Evolutionary conservation across 37 sponge, comb jelly and placozoan species (phyloP), one percentile per base, ranked within the genome.

Genomic region (Hormiphora californensis): DNA sequence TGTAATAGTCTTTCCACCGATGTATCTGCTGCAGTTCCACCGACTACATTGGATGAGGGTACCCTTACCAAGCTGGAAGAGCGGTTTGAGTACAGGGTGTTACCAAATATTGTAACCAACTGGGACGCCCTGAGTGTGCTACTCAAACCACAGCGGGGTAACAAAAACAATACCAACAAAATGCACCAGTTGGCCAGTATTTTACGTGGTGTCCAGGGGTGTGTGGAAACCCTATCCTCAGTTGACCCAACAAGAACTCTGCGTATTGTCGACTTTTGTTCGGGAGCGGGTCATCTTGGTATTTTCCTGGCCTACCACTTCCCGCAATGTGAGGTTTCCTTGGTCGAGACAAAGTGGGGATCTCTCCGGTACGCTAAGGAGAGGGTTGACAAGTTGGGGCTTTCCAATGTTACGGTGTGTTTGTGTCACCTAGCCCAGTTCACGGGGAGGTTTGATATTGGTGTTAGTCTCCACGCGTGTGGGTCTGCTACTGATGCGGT

Each of bases 221-320:
- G 81, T 73, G 44, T 73, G 0, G 43, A 41, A 39, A 1, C 40
- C 3, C 23, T 73, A 1, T 12, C 12, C 19, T 41, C 46, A 17
- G 4, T 9, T 28, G 12, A 67, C 19, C 9, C 30, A 34, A 19
- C 68, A 3, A 0, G 8, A 30, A 73, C 43, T 43, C n/a, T n/a
- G n/a, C 32, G 81, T 43, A 73, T 73, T 21, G 81, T 73, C 11
- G 81, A 73, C 46, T 73, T 73, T 73, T 73, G 81, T 40, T 73
- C 81, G n/a, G 81, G 81, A 73, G 81, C 36, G 1, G 81, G 81
- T 4, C 81, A 73, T 73, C 15, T 73, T 35, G 81, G 81, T 1
- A 73, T 73, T 3, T 73, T 73, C 23, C 49, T 73, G 38, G 81
- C 81, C 22, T 49, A 73, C 46, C 43, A 73, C 12, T 73, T 73